Percentiles rank a stretch among this genome's conserved stretches.
These are phyloP conservation scores for Lagopus leucura DNA, from an alignment of 2,113 vertebrate species.

Conservation along the genomic window DNA sequence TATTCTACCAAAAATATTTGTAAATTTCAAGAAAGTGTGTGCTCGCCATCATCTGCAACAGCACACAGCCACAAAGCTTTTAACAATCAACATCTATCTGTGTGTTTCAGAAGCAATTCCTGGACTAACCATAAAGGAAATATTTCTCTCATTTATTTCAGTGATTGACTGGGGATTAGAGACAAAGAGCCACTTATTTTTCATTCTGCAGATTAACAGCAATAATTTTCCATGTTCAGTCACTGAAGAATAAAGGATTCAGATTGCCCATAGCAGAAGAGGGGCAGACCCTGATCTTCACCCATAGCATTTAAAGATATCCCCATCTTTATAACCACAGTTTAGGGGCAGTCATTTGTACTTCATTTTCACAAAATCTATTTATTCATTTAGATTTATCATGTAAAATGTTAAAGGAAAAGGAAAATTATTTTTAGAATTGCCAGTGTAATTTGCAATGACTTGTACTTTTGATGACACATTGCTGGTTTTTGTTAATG, in stretches of 20 bases:
- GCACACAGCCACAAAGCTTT: neutral
- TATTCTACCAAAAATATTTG: neutral
- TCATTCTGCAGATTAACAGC: neutral
- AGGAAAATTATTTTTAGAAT: neutral
- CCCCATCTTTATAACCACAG: neutral
- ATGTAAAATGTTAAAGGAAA: neutral
- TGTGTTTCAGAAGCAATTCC: neutral
- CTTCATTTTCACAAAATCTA: neutral
- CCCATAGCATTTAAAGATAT: neutral
- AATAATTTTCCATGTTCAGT: neutral
- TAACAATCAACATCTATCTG: neutral
- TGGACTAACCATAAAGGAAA: neutral
- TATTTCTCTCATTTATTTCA: neutral
- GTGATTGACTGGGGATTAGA: neutral
- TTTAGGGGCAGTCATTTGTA: neutral
- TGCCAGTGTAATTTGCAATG: neutral
- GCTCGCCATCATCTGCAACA: neutral
- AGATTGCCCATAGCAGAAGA: neutral
- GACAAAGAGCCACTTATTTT: neutral
- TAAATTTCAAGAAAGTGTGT: neutral
- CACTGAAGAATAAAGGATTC: neutral
- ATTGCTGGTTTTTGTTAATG: neutral
- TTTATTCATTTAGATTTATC: neutral
- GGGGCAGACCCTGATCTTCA: neutral
- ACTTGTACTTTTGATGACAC: neutral